Base-by-base conservation (phyloP, 2,888 invertebrate genomes). In the Leucoptera coffeella region DNA sequence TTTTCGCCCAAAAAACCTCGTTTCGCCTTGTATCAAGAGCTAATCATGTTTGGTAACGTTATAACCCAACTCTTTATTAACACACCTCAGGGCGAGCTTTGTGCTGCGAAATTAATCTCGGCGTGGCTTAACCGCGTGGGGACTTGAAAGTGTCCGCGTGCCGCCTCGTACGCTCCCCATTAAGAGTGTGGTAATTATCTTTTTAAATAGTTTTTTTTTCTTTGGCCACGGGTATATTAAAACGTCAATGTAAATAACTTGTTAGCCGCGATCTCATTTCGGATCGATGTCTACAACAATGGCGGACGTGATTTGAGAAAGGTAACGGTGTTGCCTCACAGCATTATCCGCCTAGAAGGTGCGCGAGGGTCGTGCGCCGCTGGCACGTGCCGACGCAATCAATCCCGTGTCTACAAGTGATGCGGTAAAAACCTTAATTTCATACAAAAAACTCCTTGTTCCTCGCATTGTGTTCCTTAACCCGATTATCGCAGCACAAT, bases 211-310 rank as follows among this genome's bases (percentile, higher is more conserved):
- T 65, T 69, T 69, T 29, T 31, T 32, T 29, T 26, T 64, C 60
- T 61, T 52, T 50, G 46, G 29, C 46, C 45, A 42, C 53, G 54
- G 56, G 50, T 64, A 61, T 65, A 69, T 69, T 69, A 67, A 69
- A 67, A 69, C 67, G 69, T 69, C 69, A 69, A 67, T 62, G 69
- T 69, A 69, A 69, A 67, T 69, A 69, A 69, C 69, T 69, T 69
- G 69, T 69, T 69, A 69, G 69, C 67, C 62, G 69, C 69, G 64
- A 69, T 67, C 69, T 69, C 69, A 69, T 69, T 69, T 67, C 67
- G 60, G 55, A 50, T 65, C 64, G 65, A 67, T 69, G 69, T 64
- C 62, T 67, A 65, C 67, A 64, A 67, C 69, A 69, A 69, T 69
- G 62, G 69, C 61, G 69, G 64, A 69, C 69, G 69, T 69, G 69